Percentiles rank a stretch among this genome's conserved stretches.
Conservation (phyloP, 2,113 vertebrate species). For the Diadophis punctatus region DNA sequence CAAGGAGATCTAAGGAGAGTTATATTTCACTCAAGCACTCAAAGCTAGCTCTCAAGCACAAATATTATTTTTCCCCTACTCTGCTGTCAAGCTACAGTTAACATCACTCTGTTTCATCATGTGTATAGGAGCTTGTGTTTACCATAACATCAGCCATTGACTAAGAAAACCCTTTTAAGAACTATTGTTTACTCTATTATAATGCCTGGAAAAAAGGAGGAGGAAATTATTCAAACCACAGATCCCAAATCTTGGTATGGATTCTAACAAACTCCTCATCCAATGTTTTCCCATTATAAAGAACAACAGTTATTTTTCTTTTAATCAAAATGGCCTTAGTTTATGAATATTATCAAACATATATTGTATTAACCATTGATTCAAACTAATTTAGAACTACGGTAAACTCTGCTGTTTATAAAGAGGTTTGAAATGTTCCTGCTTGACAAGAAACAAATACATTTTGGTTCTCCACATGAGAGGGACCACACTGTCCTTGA, state of each 20-base stretch:
- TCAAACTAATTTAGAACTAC: background rate
- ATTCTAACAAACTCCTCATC: background rate
- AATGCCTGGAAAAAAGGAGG: background rate
- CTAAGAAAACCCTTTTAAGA: background rate
- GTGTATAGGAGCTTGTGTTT: background rate
- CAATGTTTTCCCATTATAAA: background rate
- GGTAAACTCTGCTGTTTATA: background rate
- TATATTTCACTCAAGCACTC: background rate
- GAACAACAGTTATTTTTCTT: background rate
- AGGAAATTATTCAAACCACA: background rate
- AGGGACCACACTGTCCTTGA: background rate
- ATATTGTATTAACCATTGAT: background rate
- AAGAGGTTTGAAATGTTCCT: background rate
- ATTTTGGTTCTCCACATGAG: background rate
- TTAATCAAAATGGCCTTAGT: background rate
- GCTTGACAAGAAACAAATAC: background rate
- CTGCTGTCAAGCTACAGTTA: background rate
- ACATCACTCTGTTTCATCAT: background rate
- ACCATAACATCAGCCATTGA: constrained; percentile 12
- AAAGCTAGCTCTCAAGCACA: background rate
- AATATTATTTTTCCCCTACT: background rate
- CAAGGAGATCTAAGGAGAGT: background rate
- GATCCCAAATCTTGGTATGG: background rate
- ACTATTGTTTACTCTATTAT: constrained; percentile 1
- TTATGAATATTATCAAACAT: background rate